Percentiles rank a stretch among this genome's conserved stretches.
Evolutionary conservation across 2,797 vertebrate species (phyloP).

Genomic region (Setipinna tenuifilis): DNA sequence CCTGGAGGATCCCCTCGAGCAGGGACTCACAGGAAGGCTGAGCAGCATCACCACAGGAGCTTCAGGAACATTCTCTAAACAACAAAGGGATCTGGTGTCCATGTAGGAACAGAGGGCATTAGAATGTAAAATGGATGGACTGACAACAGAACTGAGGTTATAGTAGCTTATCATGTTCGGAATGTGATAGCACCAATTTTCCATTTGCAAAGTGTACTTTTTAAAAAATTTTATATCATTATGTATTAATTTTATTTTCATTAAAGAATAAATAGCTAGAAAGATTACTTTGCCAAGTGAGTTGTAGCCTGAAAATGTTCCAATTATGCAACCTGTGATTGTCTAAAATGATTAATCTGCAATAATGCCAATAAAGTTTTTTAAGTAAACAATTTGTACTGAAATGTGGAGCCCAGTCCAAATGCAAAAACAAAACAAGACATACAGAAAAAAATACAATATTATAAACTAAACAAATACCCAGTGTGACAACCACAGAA

Average conservation of each 20-base stretch:
- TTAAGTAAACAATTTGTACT: too few relatives aligned
- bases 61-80: not conserved
- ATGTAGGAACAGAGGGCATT: not conserved
- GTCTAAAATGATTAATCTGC: slow-evolving; percentile 23
- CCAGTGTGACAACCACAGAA: too few relatives aligned
- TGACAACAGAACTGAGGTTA: slow-evolving; percentile 27
- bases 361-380: not conserved
- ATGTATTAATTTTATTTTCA: not conserved
- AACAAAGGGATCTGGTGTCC: not conserved
- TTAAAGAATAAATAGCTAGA: not conserved
- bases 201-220: not conserved
- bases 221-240: not conserved
- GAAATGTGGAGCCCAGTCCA: too few relatives aligned
- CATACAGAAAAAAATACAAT: too few relatives aligned
- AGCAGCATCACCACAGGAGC: slow-evolving; percentile 37
- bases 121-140: slow-evolving; percentile 39
- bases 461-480: too few relatives aligned
- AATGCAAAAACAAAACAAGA: too few relatives aligned
- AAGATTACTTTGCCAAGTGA: not conserved
- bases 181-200: not conserved
- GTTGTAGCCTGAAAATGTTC: not conserved
- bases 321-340: not conserved
- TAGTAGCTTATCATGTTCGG: slow-evolving; percentile 8
- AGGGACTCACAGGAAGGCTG: slow-evolving; percentile 32
- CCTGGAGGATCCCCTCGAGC: slow-evolving; percentile 46